These are phyloP conservation scores for Caprella mutica DNA, from an alignment of 2,888 invertebrate genomes.

Conservation along the genomic window DNA sequence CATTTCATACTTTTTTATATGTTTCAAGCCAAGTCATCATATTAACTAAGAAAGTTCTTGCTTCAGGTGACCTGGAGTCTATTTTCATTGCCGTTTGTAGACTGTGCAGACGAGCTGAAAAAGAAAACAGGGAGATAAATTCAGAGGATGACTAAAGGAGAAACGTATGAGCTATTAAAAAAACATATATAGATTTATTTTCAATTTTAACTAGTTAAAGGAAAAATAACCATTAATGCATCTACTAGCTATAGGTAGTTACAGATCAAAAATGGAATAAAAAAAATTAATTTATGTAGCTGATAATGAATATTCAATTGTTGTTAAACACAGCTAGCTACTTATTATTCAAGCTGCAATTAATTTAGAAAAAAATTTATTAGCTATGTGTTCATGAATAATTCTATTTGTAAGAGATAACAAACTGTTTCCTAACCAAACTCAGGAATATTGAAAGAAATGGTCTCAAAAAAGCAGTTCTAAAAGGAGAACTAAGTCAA, in stretches of 20 bases:
- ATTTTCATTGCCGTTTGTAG: conserved; percentile 74
- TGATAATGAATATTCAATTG: too few species aligned
- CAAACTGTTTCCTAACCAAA: background rate
- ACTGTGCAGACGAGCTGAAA: conserved; percentile 69
- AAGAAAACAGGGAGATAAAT: background rate
- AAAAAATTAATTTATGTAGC: background rate
- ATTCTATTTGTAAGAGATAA: too few species aligned
- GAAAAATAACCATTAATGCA: background rate
- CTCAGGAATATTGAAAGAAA: too few species aligned
- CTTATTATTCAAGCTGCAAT: background rate
- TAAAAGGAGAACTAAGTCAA: too few species aligned
- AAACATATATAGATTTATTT: background rate
- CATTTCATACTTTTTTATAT: conserved; percentile 47
- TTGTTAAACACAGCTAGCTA: background rate
- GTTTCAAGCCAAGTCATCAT: conserved; percentile 85
- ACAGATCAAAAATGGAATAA: too few species aligned
- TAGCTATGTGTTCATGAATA: background rate
- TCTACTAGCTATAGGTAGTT: too few species aligned
- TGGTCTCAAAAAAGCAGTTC: too few species aligned
- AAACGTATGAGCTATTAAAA: background rate
- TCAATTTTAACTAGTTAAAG: background rate
- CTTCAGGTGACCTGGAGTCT: conserved; percentile 75
- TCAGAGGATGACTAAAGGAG: conserved; percentile 2
- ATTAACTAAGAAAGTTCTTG: conserved; percentile 56
- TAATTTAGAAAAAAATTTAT: background rate